Evolutionary conservation across 2,888 invertebrate species (phyloP), one percentile per base, ranked within the genome.

Genomic region (Drosophila robusta): DNA sequence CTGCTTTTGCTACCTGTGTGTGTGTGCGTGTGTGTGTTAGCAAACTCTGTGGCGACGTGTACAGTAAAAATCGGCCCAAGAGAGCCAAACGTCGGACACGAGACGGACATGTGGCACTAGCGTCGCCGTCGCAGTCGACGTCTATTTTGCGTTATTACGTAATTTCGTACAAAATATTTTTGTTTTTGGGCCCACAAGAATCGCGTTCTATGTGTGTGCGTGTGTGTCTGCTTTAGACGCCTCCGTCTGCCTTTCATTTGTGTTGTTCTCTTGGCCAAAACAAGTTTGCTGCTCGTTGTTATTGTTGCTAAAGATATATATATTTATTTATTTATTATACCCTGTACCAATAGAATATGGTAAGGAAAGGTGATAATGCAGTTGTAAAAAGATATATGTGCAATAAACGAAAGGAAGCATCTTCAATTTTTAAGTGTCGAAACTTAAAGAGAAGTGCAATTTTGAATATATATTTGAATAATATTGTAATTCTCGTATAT

Each of bases 121-220:
- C 32, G 26, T 36, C 38, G 14, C 12, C 41, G 41, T 36, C 65
- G 26, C 56, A 39, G 62, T 66, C 79, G 79, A 70, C 79, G 67
- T 75, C 64, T 77, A 77, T 79, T 78, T 81, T 75, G 81, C 73
- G 73, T 76, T 79, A 76, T 80, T 79, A 78, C 78, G 76, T 78
- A 79, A 78, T 78, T 66, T 75, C 56, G 57, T 70, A 75, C 47
- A 65, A 49, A 58, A 60, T 63, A 9, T 18, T 39, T 26, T 52
- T 67, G 38, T 49, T 61, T 70, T 76, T 64, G 72, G 75, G 71
- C 69, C 69, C 65, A 70, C 62, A 67, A 75, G 74, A 57, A 83
- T 62, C 47, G 47, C 44, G 39, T 34, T 38, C 34, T 50, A 29
- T 42, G 26, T 14, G 41, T 44, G 29, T 9, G 29, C 9, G 29